phyloP scores from a whole-genome alignment of 2,888 invertebrate genomes.

The Bombylius discolor region DNA sequence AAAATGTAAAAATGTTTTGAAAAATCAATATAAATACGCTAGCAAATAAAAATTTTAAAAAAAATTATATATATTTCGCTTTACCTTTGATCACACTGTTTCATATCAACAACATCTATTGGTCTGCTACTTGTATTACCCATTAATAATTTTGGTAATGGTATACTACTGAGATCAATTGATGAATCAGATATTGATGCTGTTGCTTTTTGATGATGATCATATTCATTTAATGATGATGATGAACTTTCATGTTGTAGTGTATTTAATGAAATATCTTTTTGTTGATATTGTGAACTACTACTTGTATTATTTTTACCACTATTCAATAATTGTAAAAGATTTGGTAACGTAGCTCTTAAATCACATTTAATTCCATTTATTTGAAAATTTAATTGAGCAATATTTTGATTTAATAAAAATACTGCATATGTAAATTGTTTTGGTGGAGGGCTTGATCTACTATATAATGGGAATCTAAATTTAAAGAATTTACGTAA shows the following conservation, averaged over 20 bases:
- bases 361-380: slow-evolving; percentile 24
- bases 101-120: slow-evolving; percentile 4
- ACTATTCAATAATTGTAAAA: slow-evolving; percentile 24
- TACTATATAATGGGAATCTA: slow-evolving; percentile 70
- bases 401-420: slow-evolving; percentile 86
- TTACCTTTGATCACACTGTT: slow-evolving; percentile 8
- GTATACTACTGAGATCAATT: slow-evolving; percentile 23
- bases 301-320: not conserved
- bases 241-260: not conserved
- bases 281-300: not conserved
- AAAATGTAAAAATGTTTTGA: not conserved
- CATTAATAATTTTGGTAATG: not conserved
- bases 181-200: slow-evolving; percentile 28
- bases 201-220: not conserved
- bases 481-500: not conserved
- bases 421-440: slow-evolving; percentile 75
- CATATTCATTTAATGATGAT: not conserved
- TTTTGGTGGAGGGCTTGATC: slow-evolving; percentile 30
- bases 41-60: no score
- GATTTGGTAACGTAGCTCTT: slow-evolving; percentile 29
- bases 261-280: not conserved
- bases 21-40: not conserved
- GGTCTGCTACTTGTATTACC: slow-evolving; percentile 2
- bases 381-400: slow-evolving; percentile 52
- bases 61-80: not conserved